Base-by-base conservation (phyloP, 2,113 vertebrate species). In the Anser cygnoides region DNA sequence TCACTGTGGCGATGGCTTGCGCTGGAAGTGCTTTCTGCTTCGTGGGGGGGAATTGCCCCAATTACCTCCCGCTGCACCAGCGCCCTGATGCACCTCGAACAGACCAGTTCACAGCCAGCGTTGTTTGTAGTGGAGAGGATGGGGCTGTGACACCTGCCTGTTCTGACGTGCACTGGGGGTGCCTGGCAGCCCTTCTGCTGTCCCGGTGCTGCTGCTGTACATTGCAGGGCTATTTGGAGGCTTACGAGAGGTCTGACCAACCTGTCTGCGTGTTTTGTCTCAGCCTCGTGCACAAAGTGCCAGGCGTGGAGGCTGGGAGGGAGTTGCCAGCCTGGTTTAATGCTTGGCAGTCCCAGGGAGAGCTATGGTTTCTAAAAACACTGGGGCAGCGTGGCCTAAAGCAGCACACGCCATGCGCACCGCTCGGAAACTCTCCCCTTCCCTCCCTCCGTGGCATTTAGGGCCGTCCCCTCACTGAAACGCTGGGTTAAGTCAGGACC, bases 11-110 rank as follows among this genome's bases (percentile, higher is more conserved):
- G 9, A 14, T 28, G 6, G 6, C 37, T 79, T 71, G 10, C 1
- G 1, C 67, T 44, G 43, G 21, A 46, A 63, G 29, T 20, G 13
- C 76, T 66, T 87, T 91, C 41, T 84, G 18, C 25, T 35, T 91
- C 67, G 6, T 68, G 79, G 78, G 50, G 46, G 35, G 62, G 59
- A 70, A 43, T 68, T 10, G 22, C 58, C 18, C 52, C 17, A 74
- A 62, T 37, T 5, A 15, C 11, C 11, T 16, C 22, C 6, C 43
- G 2, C 23, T 3, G 3, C 19, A 10, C 44, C 46, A 0, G 0
- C 70, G 70, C 41, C 71, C 3, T 52, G 31, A n/a, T 54, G 49
- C 22, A 11, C 31, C 59, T 82, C 6, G 11, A 70, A 79, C 26
- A 39, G 39, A 39, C 39, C 39, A 39, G 39, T 39, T 39, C 43